Evolutionary conservation across 2,888 invertebrate genomes (phyloP).

Genomic region (Troilus luridus): DNA sequence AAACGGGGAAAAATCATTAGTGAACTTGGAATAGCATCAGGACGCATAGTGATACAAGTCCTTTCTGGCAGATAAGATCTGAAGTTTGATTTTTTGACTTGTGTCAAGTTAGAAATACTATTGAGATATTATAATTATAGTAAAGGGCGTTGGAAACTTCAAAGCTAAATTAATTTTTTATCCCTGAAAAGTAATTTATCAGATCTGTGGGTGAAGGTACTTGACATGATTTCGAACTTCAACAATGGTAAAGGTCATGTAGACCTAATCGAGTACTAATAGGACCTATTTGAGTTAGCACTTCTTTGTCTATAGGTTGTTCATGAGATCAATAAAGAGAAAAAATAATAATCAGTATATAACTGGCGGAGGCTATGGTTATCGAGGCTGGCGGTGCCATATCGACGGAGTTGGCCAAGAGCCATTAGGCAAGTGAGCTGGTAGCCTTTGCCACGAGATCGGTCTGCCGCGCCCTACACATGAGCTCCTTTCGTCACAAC

Average conservation of each 20-base stretch:
- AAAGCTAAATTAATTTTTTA: not conserved
- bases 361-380: not conserved
- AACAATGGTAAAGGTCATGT: not conserved
- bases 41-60: no score
- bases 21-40: no score
- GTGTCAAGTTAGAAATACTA: no score
- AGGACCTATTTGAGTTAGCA: not conserved
- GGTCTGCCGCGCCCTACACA: not conserved
- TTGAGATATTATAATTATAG: no score
- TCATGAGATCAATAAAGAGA: not conserved
- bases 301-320: not conserved
- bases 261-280: not conserved
- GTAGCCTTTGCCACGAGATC: not conserved
- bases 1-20: no score
- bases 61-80: no score
- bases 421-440: conserved; percentile 34
- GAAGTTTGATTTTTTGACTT: no score
- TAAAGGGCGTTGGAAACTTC: not conserved
- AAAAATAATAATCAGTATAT: not conserved
- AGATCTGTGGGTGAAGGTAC: not conserved
- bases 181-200: not conserved
- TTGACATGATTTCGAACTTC: not conserved
- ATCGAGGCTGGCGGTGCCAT: not conserved
- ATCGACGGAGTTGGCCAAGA: not conserved
- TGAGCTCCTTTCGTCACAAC: not conserved